Conservation (phyloP, 2,888 invertebrate species). For the Augochlorella aurata region DNA sequence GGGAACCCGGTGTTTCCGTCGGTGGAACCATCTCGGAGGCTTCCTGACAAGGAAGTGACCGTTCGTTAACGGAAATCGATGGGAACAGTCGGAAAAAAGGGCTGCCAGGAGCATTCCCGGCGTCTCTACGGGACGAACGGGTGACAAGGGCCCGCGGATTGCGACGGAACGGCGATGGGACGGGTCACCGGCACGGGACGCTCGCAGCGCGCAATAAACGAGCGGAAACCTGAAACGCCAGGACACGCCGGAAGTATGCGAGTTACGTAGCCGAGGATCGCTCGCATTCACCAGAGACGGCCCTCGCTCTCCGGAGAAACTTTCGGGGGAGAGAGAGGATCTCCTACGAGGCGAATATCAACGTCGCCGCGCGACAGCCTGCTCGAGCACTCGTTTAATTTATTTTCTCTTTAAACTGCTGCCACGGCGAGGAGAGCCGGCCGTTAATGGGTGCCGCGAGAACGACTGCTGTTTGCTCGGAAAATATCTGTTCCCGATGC, state of each 20-base stretch:
- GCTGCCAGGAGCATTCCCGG: conserved; percentile 4
- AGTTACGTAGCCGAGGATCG: conserved; percentile 14
- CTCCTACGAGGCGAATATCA: neutral
- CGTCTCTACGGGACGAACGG: neutral
- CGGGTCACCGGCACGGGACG: neutral
- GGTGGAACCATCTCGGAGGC: neutral
- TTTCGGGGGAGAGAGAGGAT: conserved; percentile 7
- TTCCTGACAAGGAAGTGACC: conserved; percentile 7
- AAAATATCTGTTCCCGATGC: conserved; percentile 53
- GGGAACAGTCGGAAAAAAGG: neutral
- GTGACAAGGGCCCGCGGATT: conserved; percentile 20
- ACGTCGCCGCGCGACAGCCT: neutral
- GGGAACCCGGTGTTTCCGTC: too few species aligned
- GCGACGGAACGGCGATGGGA: neutral
- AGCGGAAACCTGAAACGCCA: conserved; percentile 10
- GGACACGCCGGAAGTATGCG: conserved; percentile 23
- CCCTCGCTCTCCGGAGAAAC: neutral
- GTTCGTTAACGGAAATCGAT: conserved; percentile 30
- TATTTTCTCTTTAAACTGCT: conserved; percentile 54
- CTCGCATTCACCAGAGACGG: conserved; percentile 7
- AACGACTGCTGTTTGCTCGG: conserved; percentile 54
- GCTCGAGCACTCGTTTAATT: conserved; percentile 38
- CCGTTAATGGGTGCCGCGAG: conserved; percentile 35
- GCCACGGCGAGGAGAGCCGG: neutral
- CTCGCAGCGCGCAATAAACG: conserved; percentile 30